Evolutionary conservation across 2,888 invertebrate species (phyloP).

Genomic region (Melanotus villosus): DNA sequence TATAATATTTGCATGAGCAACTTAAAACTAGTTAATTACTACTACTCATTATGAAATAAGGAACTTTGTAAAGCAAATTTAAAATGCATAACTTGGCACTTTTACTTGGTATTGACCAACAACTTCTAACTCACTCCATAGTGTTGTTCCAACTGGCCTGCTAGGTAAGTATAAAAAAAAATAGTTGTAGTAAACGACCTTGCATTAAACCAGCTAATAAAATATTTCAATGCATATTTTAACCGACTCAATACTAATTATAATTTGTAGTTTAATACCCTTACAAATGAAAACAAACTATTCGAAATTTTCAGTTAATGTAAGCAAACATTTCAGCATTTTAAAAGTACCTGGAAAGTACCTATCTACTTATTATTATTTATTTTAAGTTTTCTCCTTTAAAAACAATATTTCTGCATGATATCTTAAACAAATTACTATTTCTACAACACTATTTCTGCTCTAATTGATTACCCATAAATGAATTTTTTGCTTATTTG

Average conservation of each 20-base stretch:
- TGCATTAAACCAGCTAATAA: background rate
- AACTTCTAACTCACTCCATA: background rate
- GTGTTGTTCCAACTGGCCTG: background rate
- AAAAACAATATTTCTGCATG: no score
- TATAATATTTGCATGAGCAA: background rate
- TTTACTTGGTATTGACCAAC: conserved; percentile 21
- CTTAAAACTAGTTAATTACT: background rate
- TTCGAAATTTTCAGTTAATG: no score
- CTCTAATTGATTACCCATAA: no score
- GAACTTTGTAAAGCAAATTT: background rate
- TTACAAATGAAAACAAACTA: no score
- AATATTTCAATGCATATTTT: conserved; percentile 11
- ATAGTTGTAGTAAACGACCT: conserved; percentile 3
- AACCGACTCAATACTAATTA: background rate
- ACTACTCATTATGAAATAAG: background rate
- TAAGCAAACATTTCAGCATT: no score
- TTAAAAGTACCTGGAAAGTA: no score
- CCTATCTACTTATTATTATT: no score
- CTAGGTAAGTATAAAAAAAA: background rate
- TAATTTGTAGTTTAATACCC: no score
- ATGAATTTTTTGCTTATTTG: no score
- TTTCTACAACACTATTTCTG: no score
- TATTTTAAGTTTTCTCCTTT: no score
- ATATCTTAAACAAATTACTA: no score
- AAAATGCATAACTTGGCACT: conserved; percentile 20